Base-by-base conservation (phyloP, 2,888 invertebrate genomes). In the Drosophila helvetica region DNA sequence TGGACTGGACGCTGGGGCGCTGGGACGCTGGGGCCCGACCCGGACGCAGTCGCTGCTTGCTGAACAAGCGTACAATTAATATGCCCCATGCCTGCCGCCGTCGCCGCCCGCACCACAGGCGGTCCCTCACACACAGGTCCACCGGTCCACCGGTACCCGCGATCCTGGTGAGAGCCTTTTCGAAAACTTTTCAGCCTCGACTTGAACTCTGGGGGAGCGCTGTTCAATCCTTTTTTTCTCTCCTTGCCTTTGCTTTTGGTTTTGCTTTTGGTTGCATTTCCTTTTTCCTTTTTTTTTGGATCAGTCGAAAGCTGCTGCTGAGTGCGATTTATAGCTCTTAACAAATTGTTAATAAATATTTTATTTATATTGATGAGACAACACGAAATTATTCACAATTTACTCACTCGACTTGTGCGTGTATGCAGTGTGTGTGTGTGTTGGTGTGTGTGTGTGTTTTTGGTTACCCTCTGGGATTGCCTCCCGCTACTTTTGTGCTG, bases 321-420 rank as follows among this genome's bases (percentile, higher is more conserved):
- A 58, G 70, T 77, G 77, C 83, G 83, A 83, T 83, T 83, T 83
- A 83, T 86, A 74, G 83, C 77, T 80, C 80, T 81, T 80, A 80
- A 80, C 83, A 83, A 87, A 80, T 86, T 85, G 78, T 85, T 85
- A 85, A 86, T 87, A 86, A 85, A 86, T 86, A 85, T 86, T 86
- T 87, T 86, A 87, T 87, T 86, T 77, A 80, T 85, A 84, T 86
- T 86, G 82, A 85, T 86, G 80, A 85, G 84, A 86, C 84, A 86
- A 76, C 75, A 72, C 55, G 60, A 77, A 79, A 85, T 87, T 85
- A 87, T 80, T 80, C 85, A 87, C 85, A 84, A 85, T 86, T 84
- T 66, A 66, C 65, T 54, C 64, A 63, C 54, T 77, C 57, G 53
- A 43, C 8, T 48, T n/a, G 57, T 43, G 42, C 25, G 53, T 22